Evolutionary conservation across 2,113 vertebrate genomes (phyloP).

Genomic region (Bubo bubo): DNA sequence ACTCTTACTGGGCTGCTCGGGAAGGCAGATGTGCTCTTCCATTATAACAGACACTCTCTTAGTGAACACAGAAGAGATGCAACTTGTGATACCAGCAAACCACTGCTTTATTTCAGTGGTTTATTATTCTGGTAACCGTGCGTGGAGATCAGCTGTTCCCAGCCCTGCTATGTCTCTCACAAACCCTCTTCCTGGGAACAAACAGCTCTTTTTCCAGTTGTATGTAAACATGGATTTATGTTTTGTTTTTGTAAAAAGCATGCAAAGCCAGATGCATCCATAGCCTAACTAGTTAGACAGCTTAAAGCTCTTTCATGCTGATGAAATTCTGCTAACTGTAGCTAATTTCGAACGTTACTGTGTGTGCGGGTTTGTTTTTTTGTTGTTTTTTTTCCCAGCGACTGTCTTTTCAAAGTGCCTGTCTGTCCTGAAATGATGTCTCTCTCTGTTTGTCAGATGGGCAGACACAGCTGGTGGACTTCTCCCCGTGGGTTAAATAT

Average conservation of each 20-base stretch:
- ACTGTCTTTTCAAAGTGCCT: not conserved
- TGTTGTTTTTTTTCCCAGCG: not conserved
- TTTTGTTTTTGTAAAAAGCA: not conserved
- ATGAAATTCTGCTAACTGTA: not conserved
- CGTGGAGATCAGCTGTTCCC: not conserved
- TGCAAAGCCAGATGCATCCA: not conserved
- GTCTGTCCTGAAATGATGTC: not conserved
- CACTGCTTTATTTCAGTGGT: not conserved
- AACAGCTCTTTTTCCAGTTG: not conserved
- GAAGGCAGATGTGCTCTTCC: not conserved
- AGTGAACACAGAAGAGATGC: fast-evolving
- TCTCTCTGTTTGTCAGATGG: not conserved
- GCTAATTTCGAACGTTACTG: not conserved
- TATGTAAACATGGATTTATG: not conserved
- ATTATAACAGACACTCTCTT: fast-evolving
- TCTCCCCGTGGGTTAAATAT: not conserved
- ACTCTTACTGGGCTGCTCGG: fast-evolving
- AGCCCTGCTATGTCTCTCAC: not conserved
- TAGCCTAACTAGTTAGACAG: no score
- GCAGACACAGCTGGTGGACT: conserved; percentile 36
- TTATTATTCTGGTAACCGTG: not conserved
- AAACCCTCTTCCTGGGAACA: not conserved
- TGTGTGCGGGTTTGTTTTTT: fast-evolving
- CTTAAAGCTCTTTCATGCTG: not conserved
- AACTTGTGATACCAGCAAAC: not conserved